These are phyloP conservation scores for Talpa occidentalis DNA, from an alignment of 2,113 vertebrate genomes.

Conservation along the genomic window DNA sequence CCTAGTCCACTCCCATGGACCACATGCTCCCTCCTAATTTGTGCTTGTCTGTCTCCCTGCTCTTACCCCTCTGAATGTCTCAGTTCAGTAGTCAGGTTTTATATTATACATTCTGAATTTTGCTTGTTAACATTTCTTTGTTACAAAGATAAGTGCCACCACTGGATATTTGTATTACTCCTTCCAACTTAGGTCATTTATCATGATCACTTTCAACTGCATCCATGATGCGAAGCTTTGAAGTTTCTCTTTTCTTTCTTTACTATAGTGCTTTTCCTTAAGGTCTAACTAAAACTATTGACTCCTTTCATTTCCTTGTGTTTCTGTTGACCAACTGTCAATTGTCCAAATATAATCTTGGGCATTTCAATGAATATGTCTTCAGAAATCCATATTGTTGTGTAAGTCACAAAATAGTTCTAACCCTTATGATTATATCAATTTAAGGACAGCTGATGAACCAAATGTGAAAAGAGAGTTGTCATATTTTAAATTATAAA, in stretches of 20 bases:
- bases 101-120: no score
- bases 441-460: not conserved
- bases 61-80: no score
- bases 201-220: no score
- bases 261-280: rapidly evolving
- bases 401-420: not conserved
- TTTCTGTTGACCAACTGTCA: not conserved
- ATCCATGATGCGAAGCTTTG: no score
- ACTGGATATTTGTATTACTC: no score
- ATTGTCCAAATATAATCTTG: not conserved
- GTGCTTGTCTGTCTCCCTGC: no score
- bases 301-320: not conserved
- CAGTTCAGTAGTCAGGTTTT: no score
- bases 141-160: no score
- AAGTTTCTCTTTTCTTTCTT: not conserved
- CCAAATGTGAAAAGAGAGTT: not conserved
- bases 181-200: no score
- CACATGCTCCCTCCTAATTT: no score
- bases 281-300: not conserved
- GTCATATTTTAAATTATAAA: not conserved
- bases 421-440: not conserved
- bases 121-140: no score
- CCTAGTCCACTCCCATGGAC: no score
- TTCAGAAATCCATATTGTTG: not conserved
- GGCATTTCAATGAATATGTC: not conserved